phyloP scores from a whole-genome alignment of 1,140 invertebrate species.

The Diuraphis noxia region DNA sequence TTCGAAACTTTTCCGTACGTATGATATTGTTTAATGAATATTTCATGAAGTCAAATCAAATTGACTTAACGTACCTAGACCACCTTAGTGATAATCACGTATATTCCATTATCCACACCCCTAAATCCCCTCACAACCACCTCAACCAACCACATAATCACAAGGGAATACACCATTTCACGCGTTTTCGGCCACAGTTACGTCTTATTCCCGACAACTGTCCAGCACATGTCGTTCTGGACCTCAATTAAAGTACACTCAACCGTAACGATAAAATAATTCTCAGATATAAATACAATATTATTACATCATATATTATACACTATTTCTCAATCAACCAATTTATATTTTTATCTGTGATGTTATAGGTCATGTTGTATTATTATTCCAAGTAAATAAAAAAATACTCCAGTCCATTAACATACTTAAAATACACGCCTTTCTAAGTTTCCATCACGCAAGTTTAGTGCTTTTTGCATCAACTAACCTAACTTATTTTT shows the following conservation, averaged over 20 bases:
- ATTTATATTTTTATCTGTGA: not conserved
- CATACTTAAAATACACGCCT: too few species aligned
- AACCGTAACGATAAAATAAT: not conserved
- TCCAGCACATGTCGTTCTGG: not conserved
- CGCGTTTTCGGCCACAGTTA: not conserved
- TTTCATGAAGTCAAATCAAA: conserved; percentile 42
- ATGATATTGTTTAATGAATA: conserved; percentile 28
- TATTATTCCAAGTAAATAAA: too few species aligned
- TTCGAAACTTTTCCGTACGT: not conserved
- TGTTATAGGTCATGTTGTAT: not conserved
- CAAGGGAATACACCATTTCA: not conserved
- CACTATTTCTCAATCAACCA: too few species aligned
- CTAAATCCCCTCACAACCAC: not conserved
- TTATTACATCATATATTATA: not conserved
- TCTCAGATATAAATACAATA: not conserved
- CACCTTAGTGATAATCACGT: not conserved
- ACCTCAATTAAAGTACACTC: conserved; percentile 35
- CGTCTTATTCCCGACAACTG: not conserved
- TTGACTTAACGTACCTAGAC: not conserved
- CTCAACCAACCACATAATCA: not conserved
- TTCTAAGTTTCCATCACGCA: too few species aligned
- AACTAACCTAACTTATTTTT: too few species aligned
- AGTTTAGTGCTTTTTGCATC: too few species aligned
- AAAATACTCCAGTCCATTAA: too few species aligned
- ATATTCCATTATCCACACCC: not conserved